These are phyloP conservation scores for Charina bottae DNA, from an alignment of 2,113 vertebrate genomes.

Conservation along the genomic window DNA sequence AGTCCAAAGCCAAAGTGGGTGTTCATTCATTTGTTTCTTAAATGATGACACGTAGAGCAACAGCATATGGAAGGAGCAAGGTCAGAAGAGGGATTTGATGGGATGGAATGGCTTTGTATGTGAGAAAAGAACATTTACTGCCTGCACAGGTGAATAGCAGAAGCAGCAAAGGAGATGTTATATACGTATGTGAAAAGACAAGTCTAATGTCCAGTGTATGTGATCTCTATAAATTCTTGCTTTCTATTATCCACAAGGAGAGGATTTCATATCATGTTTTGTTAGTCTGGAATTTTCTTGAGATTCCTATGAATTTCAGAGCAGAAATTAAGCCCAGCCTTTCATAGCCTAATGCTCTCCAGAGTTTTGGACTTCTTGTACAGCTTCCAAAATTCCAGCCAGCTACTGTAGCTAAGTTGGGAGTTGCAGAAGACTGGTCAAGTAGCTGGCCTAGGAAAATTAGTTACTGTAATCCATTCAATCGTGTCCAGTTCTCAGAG, in stretches of 20 bases:
- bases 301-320: neutral
- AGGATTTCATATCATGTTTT: neutral
- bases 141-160: accelerated
- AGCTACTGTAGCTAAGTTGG: neutral
- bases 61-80: neutral
- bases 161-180: neutral
- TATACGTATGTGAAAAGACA: neutral
- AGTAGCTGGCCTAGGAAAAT: neutral
- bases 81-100: neutral
- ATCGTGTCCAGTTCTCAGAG: too few species aligned
- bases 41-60: constrained; percentile 8
- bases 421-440: neutral
- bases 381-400: neutral
- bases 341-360: too few species aligned
- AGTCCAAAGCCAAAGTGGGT: constrained; percentile 4
- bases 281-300: accelerated
- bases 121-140: neutral
- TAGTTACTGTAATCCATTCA: neutral
- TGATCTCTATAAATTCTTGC: neutral
- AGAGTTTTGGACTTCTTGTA: too few species aligned
- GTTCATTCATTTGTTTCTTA: constrained; percentile 13
- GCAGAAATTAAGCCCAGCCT: neutral
- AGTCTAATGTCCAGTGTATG: neutral
- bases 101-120: neutral
- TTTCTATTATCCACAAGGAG: neutral